Conservation (phyloP, 1,140 invertebrate genomes). For the Neodiprion virginianus region DNA sequence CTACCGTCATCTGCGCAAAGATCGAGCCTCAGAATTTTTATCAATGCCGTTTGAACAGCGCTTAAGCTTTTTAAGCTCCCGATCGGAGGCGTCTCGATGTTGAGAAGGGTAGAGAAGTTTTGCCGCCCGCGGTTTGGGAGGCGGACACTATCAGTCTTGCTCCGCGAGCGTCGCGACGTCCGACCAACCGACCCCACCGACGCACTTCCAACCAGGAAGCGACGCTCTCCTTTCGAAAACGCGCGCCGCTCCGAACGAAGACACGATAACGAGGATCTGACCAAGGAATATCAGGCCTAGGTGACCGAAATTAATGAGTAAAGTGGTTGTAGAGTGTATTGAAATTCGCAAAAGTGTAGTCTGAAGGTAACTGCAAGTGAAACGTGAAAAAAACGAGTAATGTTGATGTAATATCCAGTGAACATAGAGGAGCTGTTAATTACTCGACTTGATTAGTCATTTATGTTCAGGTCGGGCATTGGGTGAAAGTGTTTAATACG, state of each 20-base stretch:
- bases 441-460: background rate
- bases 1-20: too few relatives aligned
- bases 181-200: constrained; percentile 23
- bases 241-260: background rate
- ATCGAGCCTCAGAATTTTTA: too few relatives aligned
- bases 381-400: background rate
- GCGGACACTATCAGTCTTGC: constrained; percentile 35
- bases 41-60: background rate
- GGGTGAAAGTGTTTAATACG: background rate
- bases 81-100: background rate
- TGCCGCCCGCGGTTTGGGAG: background rate
- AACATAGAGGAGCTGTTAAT: background rate
- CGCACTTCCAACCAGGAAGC: constrained; percentile 6
- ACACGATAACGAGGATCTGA: background rate
- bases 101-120: background rate
- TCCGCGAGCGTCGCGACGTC: constrained; percentile 38
- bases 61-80: background rate
- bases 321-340: too few relatives aligned
- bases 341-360: too few relatives aligned
- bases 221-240: constrained; percentile 1
- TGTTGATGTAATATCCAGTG: background rate
- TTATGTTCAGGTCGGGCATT: background rate
- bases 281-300: background rate
- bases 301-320: background rate
- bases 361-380: background rate